phyloP scores from a whole-genome alignment of 2,113 vertebrate genomes.

The Gadus chalcogrammus region DNA sequence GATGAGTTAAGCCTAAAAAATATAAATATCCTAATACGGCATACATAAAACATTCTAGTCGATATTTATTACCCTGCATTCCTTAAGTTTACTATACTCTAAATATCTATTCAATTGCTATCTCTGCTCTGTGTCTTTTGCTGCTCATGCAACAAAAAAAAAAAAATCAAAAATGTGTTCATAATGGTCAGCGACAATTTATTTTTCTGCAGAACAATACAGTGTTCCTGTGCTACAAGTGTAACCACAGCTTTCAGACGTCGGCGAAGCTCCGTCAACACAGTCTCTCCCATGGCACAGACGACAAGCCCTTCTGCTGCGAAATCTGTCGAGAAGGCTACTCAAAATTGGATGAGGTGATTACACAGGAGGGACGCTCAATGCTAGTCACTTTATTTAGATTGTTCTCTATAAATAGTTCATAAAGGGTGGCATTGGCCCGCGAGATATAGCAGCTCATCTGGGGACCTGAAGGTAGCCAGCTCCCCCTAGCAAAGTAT shows the following conservation, averaged over 20 bases:
- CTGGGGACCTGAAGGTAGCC: too few species aligned
- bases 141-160: too few species aligned
- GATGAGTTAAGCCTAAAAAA: not conserved
- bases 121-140: too few species aligned
- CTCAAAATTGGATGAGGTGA: conserved; percentile 70
- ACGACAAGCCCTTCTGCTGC: conserved; percentile 73
- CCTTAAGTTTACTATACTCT: not conserved
- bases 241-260: conserved; percentile 66
- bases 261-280: conserved; percentile 71
- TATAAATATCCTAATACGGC: not conserved
- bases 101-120: not conserved
- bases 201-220: conserved; percentile 58
- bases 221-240: conserved; percentile 74
- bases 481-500: too few species aligned
- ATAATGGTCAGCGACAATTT: not conserved
- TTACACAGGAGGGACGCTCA: not conserved
- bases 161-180: not conserved
- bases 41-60: not conserved
- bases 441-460: too few species aligned
- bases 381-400: not conserved
- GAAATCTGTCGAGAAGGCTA: conserved; percentile 64
- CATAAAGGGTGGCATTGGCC: too few species aligned
- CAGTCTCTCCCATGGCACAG: conserved; percentile 62
- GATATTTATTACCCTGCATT: not conserved
- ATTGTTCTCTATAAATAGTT: too few species aligned